A percentile compares a stretch with the other conserved stretches of the same genome.
Evolutionary conservation across 2,888 invertebrate genomes (phyloP).

Genomic region (Epistrophe grossulariae): DNA sequence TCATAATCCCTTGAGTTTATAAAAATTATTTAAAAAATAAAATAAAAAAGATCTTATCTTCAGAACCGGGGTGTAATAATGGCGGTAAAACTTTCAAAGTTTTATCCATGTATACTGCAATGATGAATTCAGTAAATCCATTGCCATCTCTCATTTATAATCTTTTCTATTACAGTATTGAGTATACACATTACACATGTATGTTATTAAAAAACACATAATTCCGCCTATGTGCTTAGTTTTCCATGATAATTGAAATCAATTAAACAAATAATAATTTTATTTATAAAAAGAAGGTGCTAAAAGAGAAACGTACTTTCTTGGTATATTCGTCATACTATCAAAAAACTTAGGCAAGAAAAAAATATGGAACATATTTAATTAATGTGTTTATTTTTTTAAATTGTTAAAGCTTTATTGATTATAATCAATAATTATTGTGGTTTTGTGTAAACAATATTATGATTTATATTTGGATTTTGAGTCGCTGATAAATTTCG

Average conservation of each 20-base stretch:
- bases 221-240: not conserved
- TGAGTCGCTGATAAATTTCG: not conserved
- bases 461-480: not conserved
- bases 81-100: too few species aligned
- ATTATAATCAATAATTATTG: too few species aligned
- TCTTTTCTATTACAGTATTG: too few species aligned
- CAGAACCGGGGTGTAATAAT: too few species aligned
- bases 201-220: not conserved
- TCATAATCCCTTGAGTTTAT: too few species aligned
- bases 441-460: not conserved
- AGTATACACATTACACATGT: too few species aligned
- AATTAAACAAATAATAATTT: not conserved
- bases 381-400: not conserved
- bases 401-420: not conserved
- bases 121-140: too few species aligned
- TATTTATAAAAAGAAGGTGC: not conserved
- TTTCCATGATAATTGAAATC: not conserved
- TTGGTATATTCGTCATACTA: not conserved
- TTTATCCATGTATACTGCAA: too few species aligned
- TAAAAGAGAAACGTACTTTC: not conserved
- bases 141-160: too few species aligned
- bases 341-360: not conserved
- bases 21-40: too few species aligned
- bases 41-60: too few species aligned
- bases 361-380: not conserved